phyloP scores from a whole-genome alignment of 1,140 invertebrate genomes.

The Bombus sylvicola region DNA sequence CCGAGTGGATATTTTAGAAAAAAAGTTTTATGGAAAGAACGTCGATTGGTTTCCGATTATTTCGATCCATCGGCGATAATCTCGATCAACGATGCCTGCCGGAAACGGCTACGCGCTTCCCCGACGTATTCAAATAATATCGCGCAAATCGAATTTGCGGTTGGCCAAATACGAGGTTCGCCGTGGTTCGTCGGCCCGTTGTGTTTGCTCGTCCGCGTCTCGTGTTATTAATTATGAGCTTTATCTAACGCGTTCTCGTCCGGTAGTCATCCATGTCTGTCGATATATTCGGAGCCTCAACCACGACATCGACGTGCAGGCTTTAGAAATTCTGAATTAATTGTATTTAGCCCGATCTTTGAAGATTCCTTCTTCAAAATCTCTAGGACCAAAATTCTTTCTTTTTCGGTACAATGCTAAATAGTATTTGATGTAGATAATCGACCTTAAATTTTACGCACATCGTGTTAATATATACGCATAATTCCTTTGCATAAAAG shows the following conservation, averaged over 20 bases:
- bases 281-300: too few relatives aligned
- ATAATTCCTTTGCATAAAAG: too few relatives aligned
- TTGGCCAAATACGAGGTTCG: slow-evolving; percentile 6
- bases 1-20: not conserved
- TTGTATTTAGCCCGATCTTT: too few relatives aligned
- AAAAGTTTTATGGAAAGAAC: not conserved
- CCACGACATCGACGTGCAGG: too few relatives aligned
- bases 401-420: too few relatives aligned
- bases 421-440: too few relatives aligned
- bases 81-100: not conserved
- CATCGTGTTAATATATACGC: too few relatives aligned
- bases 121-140: slow-evolving; percentile 15
- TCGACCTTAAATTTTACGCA: too few relatives aligned
- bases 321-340: too few relatives aligned
- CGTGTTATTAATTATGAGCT: slow-evolving; percentile 13
- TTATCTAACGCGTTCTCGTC: not conserved
- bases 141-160: slow-evolving; percentile 37
- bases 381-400: too few relatives aligned
- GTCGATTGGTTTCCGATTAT: not conserved
- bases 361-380: too few relatives aligned
- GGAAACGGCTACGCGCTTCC: not conserved
- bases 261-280: not conserved
- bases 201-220: not conserved
- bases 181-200: not conserved
- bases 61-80: not conserved